Base-by-base conservation (phyloP, 2,113 vertebrate species). In the Herpetotheres cachinnans region DNA sequence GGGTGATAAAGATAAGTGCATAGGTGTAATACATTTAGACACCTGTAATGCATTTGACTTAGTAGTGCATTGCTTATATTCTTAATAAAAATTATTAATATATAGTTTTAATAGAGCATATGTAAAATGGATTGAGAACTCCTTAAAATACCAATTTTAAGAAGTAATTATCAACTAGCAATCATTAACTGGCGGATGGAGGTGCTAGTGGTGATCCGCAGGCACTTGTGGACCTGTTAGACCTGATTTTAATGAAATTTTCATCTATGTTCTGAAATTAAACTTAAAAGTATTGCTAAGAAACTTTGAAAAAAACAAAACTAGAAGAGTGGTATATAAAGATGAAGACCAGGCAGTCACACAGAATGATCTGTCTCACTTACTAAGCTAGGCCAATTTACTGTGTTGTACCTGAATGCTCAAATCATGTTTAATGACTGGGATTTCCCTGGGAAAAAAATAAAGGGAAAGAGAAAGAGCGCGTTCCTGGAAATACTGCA, bases 371-470 rank as follows among this genome's bases (percentile, higher is more conserved):
- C 34, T 79, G 42, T 79, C 52, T 82, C n/a, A 55, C 29, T 95
- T 54, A 49, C 40, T 72, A 88, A 73, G 26, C 17, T 73, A 80
- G 74, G 29, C 38, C 85, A 88, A 78, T 94, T 96, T 83, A 88
- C 59, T 82, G 27, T 18, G 63, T 50, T 94, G 76, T 63, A 95
- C 34, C 59, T 94, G 87, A 97, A 86, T 84, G 92, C 80, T 94
- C 56, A 95, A 93, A 95, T 77, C 49, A 71, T 65, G n/a, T 93
- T 94, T 96, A 95, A 97, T 84, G 77, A 96, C 78, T 74, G 74
- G 67, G 61, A 91, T 93, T 93, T 94, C 82, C 84, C n/a, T 36
- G 16, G 89, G 49, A 21, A 10, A 50, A 86, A 82, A 76, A 69
- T 16, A 59, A 59, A 83, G 29, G 34, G 2, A 66, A 85, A 54